Evolutionary conservation across 2,113 vertebrate species (phyloP), one percentile per base, ranked within the genome.

Genomic region (Hoplias malabaricus): DNA sequence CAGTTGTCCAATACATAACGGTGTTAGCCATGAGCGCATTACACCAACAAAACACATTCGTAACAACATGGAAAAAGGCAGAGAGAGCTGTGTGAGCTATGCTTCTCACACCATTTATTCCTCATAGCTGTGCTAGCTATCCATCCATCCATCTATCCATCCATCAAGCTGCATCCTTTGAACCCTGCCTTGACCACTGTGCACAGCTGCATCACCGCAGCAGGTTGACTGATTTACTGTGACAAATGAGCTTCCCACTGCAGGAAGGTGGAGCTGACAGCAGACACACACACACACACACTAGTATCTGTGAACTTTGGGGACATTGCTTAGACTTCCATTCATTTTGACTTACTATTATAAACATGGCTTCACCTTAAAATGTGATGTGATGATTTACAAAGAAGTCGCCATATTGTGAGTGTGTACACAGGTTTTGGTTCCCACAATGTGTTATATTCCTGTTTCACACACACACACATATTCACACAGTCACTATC

Each of bases 221-320:
- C 69, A 66, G 48, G 70, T 73, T 74, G 72, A 46, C 73, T 50
- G n/a, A 75, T 80, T 67, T 79, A 72, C 70, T 38, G 73, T 79
- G 71, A 80, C 67, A 78, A 81, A 83, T 85, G 72, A 79, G 50
- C 69, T 71, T 70, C 75, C 38, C 54, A 69, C 34, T 29, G 43
- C 69, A 70, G 65, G 69, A 80, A 80, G 69, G 69, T 69, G 70
- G 23, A 12, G 36, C 56, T 50, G 62, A n/a, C 53, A 50, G 33
- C 9, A 46, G 13, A 36, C 40, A 31, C 56, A 48, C 42, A 33
- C 29, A 53, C 70, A 46, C 63, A 59, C 23, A 72, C 59, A 29
- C n/a, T 61, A 27, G 29, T 71, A 54, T 13, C 59, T 59, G 59
- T n/a, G n/a, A n/a, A n/a, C n/a, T n/a, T n/a, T n/a, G n/a, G n/a